Percentiles rank a stretch among this genome's conserved stretches.
These are phyloP conservation scores for Macropus fuliginosus DNA, from an alignment of 2,797 vertebrate species.

Conservation along the genomic window DNA sequence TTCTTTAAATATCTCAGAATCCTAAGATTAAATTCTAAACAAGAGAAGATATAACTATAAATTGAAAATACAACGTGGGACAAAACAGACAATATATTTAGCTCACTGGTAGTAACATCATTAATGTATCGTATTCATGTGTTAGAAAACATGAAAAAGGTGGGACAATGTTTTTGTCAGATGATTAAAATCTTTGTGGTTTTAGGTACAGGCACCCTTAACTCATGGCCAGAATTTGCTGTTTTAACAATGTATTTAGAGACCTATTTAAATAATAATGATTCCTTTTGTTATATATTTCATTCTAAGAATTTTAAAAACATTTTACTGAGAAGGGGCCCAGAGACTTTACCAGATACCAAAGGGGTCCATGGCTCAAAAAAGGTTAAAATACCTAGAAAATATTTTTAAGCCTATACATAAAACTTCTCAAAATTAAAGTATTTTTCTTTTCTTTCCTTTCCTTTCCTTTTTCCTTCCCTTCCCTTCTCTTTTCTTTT, in stretches of 20 bases:
- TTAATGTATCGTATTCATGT: background rate
- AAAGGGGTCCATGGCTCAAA: background rate
- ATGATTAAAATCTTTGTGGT: background rate
- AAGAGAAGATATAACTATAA: conserved; percentile 30
- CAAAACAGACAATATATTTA: background rate
- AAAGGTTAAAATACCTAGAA: background rate
- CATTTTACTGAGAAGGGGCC: background rate
- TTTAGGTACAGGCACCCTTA: background rate
- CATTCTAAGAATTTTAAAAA: background rate
- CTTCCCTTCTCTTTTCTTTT: too few relatives aligned
- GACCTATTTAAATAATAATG: background rate
- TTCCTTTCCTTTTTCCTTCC: background rate
- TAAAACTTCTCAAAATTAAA: background rate
- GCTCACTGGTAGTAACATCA: conserved; percentile 27
- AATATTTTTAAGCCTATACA: background rate
- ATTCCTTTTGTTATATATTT: background rate
- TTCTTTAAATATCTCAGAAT: background rate
- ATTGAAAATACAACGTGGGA: conserved; percentile 30
- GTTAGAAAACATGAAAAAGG: background rate
- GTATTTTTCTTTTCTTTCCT: background rate
- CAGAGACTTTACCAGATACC: background rate
- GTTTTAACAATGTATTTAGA: background rate
- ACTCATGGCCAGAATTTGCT: background rate
- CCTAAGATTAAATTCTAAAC: background rate
- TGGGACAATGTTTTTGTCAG: conserved; percentile 5